Percentiles rank a stretch among this genome's conserved stretches.
These are phyloP conservation scores for Larimichthys polyactis DNA, from an alignment of 2,113 vertebrate species.

Conservation along the genomic window DNA sequence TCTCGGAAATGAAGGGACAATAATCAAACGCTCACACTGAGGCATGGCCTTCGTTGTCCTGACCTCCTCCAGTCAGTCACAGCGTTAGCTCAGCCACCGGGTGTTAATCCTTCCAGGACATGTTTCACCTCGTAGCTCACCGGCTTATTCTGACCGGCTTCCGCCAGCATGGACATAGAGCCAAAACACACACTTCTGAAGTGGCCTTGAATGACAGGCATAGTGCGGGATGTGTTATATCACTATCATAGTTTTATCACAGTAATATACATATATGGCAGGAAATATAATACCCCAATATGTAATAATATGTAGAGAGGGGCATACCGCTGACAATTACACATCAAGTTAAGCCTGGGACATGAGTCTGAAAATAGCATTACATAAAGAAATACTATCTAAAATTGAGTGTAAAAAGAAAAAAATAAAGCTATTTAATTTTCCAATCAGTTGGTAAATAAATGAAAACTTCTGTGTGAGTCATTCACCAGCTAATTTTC, in stretches of 20 bases:
- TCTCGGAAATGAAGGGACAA: constrained; percentile 28
- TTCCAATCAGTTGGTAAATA: background rate
- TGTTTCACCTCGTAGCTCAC: constrained; percentile 72
- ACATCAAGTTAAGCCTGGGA: background rate
- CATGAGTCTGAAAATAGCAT: background rate
- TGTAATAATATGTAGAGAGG: no score
- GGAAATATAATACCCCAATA: background rate
- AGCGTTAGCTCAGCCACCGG: constrained; percentile 48
- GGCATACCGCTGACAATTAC: background rate
- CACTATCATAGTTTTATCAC: background rate
- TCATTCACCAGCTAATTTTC: background rate
- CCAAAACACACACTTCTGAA: constrained; percentile 61
- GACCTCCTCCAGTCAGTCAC: constrained; percentile 58
- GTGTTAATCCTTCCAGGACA: constrained; percentile 78
- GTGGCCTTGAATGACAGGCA: constrained; percentile 40
- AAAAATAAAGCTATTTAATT: background rate
- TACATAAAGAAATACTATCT: no score
- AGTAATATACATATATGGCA: constrained; percentile 1
- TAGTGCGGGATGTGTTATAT: constrained; percentile 42
- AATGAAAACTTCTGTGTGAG: background rate
- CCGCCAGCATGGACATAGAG: constrained; percentile 50
- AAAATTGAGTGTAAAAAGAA: background rate
- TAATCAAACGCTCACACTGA: constrained; percentile 20
- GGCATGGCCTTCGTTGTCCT: constrained; percentile 57
- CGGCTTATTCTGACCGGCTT: constrained; percentile 72